These are phyloP conservation scores for Tupaia chinensis DNA, from an alignment of 2,113 vertebrate genomes.

Conservation along the genomic window DNA sequence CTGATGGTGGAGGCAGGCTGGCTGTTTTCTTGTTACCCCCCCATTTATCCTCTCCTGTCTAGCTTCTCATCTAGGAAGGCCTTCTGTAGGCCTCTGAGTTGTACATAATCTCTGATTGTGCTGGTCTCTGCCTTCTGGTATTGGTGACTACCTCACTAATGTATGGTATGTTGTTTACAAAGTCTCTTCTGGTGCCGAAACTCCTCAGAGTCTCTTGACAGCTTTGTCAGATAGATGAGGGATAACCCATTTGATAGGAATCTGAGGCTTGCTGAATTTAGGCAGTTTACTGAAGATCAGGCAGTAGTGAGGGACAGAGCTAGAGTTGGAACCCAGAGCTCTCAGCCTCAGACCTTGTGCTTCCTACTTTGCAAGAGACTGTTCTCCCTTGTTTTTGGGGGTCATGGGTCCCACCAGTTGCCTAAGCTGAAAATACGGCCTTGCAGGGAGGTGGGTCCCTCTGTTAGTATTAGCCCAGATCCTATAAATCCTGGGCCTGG, in stretches of 20 bases:
- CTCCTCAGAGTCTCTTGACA: conserved; percentile 28
- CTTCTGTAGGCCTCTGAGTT: background rate
- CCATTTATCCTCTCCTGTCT: background rate
- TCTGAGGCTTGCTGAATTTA: conserved; percentile 23
- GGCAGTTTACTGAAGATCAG: background rate
- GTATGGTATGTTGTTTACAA: background rate
- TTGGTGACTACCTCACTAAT: conserved; percentile 5
- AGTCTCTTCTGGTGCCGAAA: conserved; percentile 31
- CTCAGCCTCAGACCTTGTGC: background rate
- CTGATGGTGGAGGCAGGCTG: background rate
- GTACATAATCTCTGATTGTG: background rate
- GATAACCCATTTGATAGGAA: conserved; percentile 3
- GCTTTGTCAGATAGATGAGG: background rate
- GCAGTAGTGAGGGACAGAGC: background rate
- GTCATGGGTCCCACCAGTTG: background rate
- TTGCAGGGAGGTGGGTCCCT: background rate
- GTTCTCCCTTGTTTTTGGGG: background rate
- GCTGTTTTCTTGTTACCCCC: background rate
- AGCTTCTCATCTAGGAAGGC: background rate
- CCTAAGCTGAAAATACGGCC: conserved; percentile 27
- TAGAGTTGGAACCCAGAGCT: conserved; percentile 26
- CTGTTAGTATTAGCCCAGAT: background rate
- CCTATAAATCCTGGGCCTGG: conserved; percentile 5
- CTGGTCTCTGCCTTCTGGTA: background rate
- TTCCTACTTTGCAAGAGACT: conserved; percentile 42